phyloP scores from a whole-genome alignment of 30 jellyfish, hydroid and myxozoan species.

The Pelagia noctiluca region DNA sequence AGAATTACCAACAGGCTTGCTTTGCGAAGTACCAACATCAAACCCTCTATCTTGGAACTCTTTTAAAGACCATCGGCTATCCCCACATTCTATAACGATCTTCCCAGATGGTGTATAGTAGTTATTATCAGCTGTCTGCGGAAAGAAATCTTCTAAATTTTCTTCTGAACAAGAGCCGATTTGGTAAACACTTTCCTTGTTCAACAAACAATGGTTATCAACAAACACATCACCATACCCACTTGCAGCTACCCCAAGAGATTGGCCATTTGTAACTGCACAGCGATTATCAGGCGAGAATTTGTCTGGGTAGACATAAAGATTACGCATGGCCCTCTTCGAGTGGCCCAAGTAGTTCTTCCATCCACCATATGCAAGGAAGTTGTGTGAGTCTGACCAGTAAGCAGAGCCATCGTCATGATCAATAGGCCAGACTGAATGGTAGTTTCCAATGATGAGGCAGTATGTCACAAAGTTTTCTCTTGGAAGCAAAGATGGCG shows the following conservation, averaged over 20 bases:
- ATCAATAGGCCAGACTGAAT: conserved; percentile 94
- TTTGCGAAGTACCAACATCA: conserved; percentile 64
- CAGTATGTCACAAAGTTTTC: conserved; percentile 67
- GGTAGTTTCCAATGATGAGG: conserved; percentile 79
- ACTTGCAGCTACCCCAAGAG: conserved; percentile 81
- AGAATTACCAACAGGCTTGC: conserved; percentile 56
- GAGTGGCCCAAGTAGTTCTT: conserved; percentile 95
- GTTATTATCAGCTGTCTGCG: conserved; percentile 72
- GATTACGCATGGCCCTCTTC: conserved; percentile 54
- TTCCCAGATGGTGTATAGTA: conserved; percentile 83
- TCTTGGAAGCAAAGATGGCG: conserved; percentile 65
- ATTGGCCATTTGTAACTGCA: conserved; percentile 85
- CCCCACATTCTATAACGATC: conserved; percentile 77
- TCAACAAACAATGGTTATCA: conserved; percentile 68
- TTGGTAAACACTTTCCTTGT: conserved; percentile 59
- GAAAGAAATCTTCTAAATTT: conserved; percentile 68
- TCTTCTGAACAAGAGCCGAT: conserved; percentile 83
- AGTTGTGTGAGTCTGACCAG: conserved; percentile 88
- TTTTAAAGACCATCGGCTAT: conserved; percentile 73
- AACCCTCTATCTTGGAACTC: conserved; percentile 85
- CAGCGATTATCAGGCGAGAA: conserved; percentile 64
- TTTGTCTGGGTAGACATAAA: conserved; percentile 90
- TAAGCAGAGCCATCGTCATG: conserved; percentile 98
- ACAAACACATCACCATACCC: conserved; percentile 91
- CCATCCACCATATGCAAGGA: conserved; percentile 90